Conservation (phyloP, 2,888 invertebrate genomes). For the Chrysolina americana region DNA sequence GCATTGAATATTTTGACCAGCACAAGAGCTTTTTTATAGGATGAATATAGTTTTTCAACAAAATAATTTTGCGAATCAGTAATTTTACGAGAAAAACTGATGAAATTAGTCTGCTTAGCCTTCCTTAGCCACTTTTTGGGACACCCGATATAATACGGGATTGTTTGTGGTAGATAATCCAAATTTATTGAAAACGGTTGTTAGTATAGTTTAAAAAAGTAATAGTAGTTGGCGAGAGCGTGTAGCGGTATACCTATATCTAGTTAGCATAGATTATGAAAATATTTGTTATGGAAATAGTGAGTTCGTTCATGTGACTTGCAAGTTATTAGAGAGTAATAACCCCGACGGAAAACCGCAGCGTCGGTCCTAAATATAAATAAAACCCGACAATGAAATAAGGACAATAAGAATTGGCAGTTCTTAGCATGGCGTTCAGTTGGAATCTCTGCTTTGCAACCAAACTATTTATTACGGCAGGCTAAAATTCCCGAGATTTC, state of each 20-base stretch:
- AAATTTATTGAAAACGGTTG: neutral
- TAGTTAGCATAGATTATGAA: constrained; percentile 35
- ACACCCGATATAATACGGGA: neutral
- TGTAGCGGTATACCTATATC: constrained; percentile 18
- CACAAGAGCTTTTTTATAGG: too few species aligned
- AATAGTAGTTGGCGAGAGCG: neutral
- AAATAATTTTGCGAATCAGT: too few species aligned
- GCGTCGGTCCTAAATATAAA: constrained; percentile 35
- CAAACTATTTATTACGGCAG: neutral
- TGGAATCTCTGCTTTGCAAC: neutral
- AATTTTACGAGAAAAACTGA: too few species aligned
- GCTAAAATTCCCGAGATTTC: neutral
- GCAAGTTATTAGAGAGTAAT: constrained; percentile 50
- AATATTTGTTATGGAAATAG: constrained; percentile 44
- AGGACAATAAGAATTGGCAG: constrained; percentile 30
- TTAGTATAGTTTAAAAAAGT: neutral
- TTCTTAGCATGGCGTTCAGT: neutral
- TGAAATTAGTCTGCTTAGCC: too few species aligned
- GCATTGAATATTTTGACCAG: too few species aligned
- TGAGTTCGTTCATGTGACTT: constrained; percentile 43
- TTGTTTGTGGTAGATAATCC: neutral
- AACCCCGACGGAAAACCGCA: constrained; percentile 48
- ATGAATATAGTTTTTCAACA: too few species aligned
- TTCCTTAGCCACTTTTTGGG: neutral
- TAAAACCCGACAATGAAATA: constrained; percentile 42